phyloP scores from a whole-genome alignment of 2,888 invertebrate genomes.

The Ornithoptera priamus region DNA sequence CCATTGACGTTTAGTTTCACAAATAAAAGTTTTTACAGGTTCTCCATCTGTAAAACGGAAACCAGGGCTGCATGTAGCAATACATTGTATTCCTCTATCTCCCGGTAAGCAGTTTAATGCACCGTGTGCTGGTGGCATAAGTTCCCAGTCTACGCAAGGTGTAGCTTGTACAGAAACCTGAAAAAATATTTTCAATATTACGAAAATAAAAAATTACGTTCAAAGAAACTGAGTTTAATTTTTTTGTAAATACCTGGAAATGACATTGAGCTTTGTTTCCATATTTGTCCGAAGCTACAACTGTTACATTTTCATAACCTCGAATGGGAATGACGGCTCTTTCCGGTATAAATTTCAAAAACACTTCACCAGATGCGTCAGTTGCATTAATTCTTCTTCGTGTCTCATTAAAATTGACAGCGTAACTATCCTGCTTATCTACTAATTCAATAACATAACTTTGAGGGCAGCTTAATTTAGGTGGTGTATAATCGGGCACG shows the following conservation, averaged over 20 bases:
- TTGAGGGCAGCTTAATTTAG: constrained; percentile 93
- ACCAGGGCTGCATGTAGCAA: constrained; percentile 93
- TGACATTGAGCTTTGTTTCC: constrained; percentile 94
- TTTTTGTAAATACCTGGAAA: constrained; percentile 86
- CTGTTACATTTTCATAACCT: constrained; percentile 94
- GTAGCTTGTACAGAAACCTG: constrained; percentile 94
- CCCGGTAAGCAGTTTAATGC: constrained; percentile 92
- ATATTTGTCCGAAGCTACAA: constrained; percentile 91
- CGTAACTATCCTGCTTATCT: constrained; percentile 93
- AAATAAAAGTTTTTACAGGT: constrained; percentile 91
- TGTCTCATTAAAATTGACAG: constrained; percentile 95
- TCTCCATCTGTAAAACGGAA: constrained; percentile 95
- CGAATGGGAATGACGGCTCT: constrained; percentile 91
- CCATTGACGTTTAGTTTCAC: constrained; percentile 91
- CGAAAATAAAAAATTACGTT: not conserved
- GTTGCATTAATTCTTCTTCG: constrained; percentile 90
- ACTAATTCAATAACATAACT: constrained; percentile 96
- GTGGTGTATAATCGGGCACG: constrained; percentile 95
- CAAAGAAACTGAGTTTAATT: constrained; percentile 3
- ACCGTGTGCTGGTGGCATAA: constrained; percentile 93
- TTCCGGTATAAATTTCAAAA: constrained; percentile 90
- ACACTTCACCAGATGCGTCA: constrained; percentile 93
- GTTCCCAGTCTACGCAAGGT: constrained; percentile 96
- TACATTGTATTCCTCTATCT: constrained; percentile 91
- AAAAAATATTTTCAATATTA: constrained; percentile 31